phyloP scores from a whole-genome alignment of 2,113 vertebrate species.

The Hystrix brachyura region DNA sequence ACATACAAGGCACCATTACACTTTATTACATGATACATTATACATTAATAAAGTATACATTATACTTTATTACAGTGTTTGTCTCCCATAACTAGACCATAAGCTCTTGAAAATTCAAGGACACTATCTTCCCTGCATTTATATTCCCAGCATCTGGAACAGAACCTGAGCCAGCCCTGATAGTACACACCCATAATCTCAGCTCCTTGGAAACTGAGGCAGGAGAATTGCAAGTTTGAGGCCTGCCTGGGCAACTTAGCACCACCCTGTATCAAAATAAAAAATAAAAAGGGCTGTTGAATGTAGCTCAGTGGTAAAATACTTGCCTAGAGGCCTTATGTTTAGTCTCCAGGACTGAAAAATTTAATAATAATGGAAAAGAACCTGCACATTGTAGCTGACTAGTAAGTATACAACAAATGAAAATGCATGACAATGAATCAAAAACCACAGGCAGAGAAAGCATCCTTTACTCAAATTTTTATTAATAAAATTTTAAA shows the following conservation, averaged over 20 bases:
- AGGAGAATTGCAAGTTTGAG: background rate
- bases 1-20: background rate
- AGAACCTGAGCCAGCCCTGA: background rate
- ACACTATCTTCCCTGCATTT: background rate
- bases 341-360: background rate
- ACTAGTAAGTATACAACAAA: background rate
- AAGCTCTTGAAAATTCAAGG: slow-evolving; percentile 50
- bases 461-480: slow-evolving; percentile 18
- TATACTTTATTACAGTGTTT: slow-evolving; percentile 1
- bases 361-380: background rate
- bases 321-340: background rate
- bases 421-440: background rate
- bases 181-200: background rate
- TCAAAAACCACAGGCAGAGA: slow-evolving; percentile 5
- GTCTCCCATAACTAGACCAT: background rate
- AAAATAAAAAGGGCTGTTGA: background rate
- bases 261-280: background rate
- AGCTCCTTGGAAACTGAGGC: background rate
- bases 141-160: background rate
- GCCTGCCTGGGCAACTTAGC: background rate
- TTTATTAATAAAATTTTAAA: slow-evolving; percentile 49
- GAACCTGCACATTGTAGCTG: background rate
- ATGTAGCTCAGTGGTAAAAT: background rate
- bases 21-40: too few relatives aligned
- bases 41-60: too few relatives aligned